These are phyloP conservation scores for Stegana nigrithorax DNA, from an alignment of 2,888 invertebrate genomes.

Conservation along the genomic window DNA sequence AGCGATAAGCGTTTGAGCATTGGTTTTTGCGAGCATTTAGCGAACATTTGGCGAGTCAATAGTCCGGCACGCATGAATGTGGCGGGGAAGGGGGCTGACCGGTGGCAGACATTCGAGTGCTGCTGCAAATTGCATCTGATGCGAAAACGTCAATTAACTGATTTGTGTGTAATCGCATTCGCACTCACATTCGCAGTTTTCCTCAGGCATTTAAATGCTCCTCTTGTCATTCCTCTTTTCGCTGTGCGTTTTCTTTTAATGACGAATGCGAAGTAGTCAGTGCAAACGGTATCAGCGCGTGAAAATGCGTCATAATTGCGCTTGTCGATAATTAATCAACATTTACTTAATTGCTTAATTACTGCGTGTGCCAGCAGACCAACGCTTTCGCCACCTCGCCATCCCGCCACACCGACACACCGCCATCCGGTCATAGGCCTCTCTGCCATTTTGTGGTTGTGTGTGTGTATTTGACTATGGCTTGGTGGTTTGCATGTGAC, in stretches of 20 bases:
- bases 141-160: conserved; percentile 3
- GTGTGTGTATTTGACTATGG: background rate
- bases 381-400: no score
- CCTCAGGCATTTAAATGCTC: no score
- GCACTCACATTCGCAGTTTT: background rate
- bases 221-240: no score
- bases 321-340: conserved; percentile 44
- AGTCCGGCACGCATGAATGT: no score
- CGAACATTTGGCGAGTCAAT: no score
- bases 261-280: no score
- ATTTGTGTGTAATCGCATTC: background rate
- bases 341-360: conserved; percentile 50
- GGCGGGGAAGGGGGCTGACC: background rate
- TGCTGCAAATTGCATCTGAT: conserved; percentile 3
- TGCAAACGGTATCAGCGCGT: background rate
- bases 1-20: no score
- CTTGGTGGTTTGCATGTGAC: no score
- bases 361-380: conserved; percentile 18
- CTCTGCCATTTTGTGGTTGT: background rate
- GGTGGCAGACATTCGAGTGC: background rate
- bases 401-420: no score
- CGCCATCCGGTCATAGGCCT: no score
- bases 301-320: conserved; percentile 26
- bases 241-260: conserved; percentile 17
- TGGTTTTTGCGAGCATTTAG: no score